Base-by-base conservation (phyloP, 2,888 invertebrate genomes). In the Tenthredo notha region DNA sequence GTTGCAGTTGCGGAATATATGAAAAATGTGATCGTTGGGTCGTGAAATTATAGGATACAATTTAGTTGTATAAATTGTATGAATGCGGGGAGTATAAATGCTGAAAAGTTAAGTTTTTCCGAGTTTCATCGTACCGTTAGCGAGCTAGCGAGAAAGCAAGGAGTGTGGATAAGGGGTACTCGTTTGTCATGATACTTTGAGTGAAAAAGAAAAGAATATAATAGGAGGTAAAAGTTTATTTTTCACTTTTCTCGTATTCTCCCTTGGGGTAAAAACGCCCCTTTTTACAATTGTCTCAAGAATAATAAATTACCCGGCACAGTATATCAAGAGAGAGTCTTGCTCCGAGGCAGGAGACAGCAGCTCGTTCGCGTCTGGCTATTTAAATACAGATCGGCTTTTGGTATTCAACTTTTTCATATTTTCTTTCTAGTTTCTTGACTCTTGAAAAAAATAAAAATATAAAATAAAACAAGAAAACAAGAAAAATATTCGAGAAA, bases 361-460 rank as follows among this genome's bases (percentile, higher is more conserved):
- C 74, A 74, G 74, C 25, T n/a, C 72, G 9, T 21, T 21, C n/a
- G 18, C 47, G 77, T 77, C 50, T 29, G 18, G 29, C 77, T 33
- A 77, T 77, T 77, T 33, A 77, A 77, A 77, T 77, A 77, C 50
- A 77, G 54, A 77, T 77, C 77, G 29, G 54, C 77, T 33, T 33
- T 54, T 54, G 50, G 77, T 29, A 77, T 77, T 77, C 77, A 77
- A 77, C 54, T 77, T 77, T 77, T 77, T 77, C 21, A 21, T 77
- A 50, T 15, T 77, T 7, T 43, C 10, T 4, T 21, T 25, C n/a
- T 29, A 43, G 43, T 43, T 43, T 74, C 15, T 40, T 67, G 37
- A 4, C 47, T 15, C 18, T 75, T 18, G 15, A 1, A n/a, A 10
- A 29, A 77, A 54, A 54, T 0, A n/a, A 6, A 18, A 12, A 18